Percentiles rank a stretch among this genome's conserved stretches.
phyloP scores from a whole-genome alignment of 2,113 vertebrate genomes.

The Chunga burmeisteri region DNA sequence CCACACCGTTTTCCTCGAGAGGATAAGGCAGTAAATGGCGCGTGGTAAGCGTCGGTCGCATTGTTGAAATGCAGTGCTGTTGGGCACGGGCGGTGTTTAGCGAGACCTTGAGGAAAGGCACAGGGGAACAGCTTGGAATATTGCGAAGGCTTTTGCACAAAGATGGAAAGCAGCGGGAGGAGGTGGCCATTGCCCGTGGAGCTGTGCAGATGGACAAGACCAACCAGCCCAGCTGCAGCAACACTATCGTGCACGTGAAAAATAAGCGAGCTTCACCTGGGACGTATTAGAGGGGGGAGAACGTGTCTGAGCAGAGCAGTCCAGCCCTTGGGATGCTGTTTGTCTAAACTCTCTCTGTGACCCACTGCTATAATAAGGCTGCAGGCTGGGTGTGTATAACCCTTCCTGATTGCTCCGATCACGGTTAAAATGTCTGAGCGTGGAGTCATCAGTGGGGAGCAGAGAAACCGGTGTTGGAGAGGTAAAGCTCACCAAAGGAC shows the following conservation, averaged over 20 bases:
- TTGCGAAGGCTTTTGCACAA: not conserved
- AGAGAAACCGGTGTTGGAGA: rapidly evolving
- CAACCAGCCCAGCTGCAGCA: not conserved
- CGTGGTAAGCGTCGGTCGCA: rapidly evolving
- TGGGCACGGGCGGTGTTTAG: rapidly evolving
- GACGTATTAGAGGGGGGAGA: not conserved
- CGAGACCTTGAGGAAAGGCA: not conserved
- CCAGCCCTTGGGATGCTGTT: not conserved
- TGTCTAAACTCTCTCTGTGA: not conserved
- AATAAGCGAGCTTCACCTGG: not conserved
- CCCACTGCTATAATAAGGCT: not conserved
- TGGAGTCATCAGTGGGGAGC: not conserved
- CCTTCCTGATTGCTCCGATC: not conserved
- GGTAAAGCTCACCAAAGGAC: rapidly evolving
- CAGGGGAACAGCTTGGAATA: not conserved
- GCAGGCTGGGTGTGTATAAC: not conserved
- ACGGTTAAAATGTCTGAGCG: rapidly evolving
- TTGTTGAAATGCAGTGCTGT: rapidly evolving
- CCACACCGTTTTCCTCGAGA: rapidly evolving
- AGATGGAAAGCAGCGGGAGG: not conserved
- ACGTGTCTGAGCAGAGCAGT: not conserved
- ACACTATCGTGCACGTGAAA: not conserved
- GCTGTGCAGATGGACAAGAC: not conserved
- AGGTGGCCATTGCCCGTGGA: not conserved
- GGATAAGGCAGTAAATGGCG: not conserved